phyloP scores from a whole-genome alignment of 2,888 invertebrate genomes.

The Rhagonycha lutea region DNA sequence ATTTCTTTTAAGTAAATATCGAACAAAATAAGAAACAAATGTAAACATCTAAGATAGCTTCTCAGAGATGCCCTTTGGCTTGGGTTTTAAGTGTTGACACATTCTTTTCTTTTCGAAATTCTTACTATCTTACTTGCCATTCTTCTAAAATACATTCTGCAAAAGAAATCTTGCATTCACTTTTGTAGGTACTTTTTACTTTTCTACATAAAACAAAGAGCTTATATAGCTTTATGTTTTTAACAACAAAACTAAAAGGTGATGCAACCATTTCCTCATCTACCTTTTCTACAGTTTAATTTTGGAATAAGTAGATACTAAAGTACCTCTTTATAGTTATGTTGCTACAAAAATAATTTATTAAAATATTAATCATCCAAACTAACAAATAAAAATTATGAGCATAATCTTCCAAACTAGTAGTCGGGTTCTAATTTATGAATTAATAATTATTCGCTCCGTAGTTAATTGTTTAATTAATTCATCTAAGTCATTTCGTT shows the following conservation, averaged over 20 bases:
- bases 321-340: background rate
- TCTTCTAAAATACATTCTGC: slow-evolving; percentile 18
- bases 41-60: slow-evolving; percentile 23
- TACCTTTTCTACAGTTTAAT: background rate
- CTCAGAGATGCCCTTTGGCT: slow-evolving; percentile 19
- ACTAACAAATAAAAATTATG: background rate
- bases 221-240: background rate
- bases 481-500: background rate
- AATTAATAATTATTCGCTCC: background rate
- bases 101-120: slow-evolving; percentile 15
- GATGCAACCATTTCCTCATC: background rate
- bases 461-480: background rate
- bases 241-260: background rate
- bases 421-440: background rate
- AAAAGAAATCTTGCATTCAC: slow-evolving; percentile 14
- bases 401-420: background rate
- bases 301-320: background rate
- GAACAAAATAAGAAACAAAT: slow-evolving; percentile 21
- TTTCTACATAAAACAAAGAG: slow-evolving; percentile 3
- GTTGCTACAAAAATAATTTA: background rate
- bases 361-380: background rate
- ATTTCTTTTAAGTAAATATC: slow-evolving; percentile 16
- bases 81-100: slow-evolving; percentile 22
- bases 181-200: slow-evolving; percentile 13
- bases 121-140: slow-evolving; percentile 16